A percentile compares a stretch with the other conserved stretches of the same genome.
These are phyloP conservation scores for Enteromius thamalakanensis DNA, from an alignment of 2,797 vertebrate species.

Conservation along the genomic window DNA sequence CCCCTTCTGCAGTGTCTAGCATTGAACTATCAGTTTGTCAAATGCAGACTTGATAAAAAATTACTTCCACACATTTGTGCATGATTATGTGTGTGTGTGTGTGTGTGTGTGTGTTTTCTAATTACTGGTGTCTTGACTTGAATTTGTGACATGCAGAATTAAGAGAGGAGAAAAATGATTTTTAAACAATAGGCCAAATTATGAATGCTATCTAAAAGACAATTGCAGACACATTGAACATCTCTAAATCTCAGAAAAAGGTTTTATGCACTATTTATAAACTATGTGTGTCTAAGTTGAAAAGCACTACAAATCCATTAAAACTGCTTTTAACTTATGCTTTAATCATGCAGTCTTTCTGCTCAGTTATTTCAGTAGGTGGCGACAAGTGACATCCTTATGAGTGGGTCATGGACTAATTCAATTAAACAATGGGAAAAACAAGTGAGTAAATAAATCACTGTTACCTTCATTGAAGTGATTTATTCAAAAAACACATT, in stretches of 20 bases:
- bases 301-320: neutral
- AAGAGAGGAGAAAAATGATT: neutral
- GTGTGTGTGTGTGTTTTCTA: neutral
- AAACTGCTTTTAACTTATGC: neutral
- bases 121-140: neutral
- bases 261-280: neutral
- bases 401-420: neutral
- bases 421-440: neutral
- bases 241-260: neutral
- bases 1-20: neutral
- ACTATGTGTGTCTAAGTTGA: neutral
- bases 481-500: neutral
- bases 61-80: neutral
- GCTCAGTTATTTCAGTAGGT: neutral
- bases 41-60: slow-evolving; percentile 17
- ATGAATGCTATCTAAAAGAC: slow-evolving; percentile 11
- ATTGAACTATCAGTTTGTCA: slow-evolving; percentile 25
- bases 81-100: neutral
- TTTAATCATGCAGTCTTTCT: neutral
- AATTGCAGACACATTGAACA: neutral
- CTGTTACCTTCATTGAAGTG: neutral
- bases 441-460: neutral
- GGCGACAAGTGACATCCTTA: neutral
- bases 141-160: neutral
- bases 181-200: slow-evolving; percentile 15